A percentile compares a stretch with the other conserved stretches of the same genome.
Conservation (phyloP, 2,797 vertebrate species). For the Rhinophrynus dorsalis region DNA sequence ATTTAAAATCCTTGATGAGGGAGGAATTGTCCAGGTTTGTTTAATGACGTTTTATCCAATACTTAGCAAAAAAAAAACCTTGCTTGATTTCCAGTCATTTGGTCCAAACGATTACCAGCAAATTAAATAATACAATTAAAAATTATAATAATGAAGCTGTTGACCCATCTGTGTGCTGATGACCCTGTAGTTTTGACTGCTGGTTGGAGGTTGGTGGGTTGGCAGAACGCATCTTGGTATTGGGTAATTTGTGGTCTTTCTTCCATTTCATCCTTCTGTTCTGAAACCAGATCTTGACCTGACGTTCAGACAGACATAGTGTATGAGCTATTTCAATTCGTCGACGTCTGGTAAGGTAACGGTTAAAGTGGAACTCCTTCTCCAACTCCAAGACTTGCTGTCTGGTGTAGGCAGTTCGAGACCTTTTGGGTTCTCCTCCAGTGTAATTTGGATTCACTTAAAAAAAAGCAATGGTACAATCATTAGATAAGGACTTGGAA, state of each 20-base stretch:
- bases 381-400: conserved; percentile 98
- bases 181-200: conserved; percentile 87
- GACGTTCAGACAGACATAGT: conserved; percentile 95
- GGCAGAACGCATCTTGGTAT: conserved; percentile 96
- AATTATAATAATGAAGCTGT: conserved; percentile 59
- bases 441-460: conserved; percentile 91
- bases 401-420: conserved; percentile 97
- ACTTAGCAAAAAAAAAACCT: conserved; percentile 47
- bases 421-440: conserved; percentile 97
- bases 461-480: conserved; percentile 66
- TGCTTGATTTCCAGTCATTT: conserved; percentile 55
- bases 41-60: conserved; percentile 54
- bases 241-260: conserved; percentile 98
- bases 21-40: conserved; percentile 58
- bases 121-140: conserved; percentile 48
- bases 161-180: conserved; percentile 83
- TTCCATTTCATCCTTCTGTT: conserved; percentile 99
- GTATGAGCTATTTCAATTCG: conserved; percentile 97
- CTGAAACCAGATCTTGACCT: conserved; percentile 99
- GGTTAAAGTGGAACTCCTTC: conserved; percentile 98
- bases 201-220: conserved; percentile 78
- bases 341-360: conserved; percentile 95
- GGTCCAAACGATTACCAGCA: conserved; percentile 57
- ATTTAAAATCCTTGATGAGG: conserved; percentile 9
- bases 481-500: conserved; percentile 75